phyloP scores from a whole-genome alignment of 1,140 invertebrate species.

The Rhagoletis zephyria region DNA sequence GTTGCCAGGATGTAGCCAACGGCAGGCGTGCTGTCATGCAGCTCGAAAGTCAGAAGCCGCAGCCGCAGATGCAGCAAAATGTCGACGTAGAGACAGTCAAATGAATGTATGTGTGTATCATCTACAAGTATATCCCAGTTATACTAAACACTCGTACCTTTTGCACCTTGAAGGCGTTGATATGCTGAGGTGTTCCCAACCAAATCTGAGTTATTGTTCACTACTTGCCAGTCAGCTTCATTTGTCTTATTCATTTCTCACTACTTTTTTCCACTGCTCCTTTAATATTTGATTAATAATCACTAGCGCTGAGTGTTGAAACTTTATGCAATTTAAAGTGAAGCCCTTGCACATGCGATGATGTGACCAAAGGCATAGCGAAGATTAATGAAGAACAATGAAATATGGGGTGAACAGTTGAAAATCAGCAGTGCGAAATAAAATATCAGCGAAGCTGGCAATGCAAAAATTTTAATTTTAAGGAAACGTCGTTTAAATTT shows the following conservation, averaged over 20 bases:
- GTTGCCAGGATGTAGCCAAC: background rate
- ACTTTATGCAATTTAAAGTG: conserved; percentile 26
- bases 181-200: background rate
- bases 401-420: background rate
- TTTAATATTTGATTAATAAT: conserved; percentile 46
- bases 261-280: background rate
- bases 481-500: too few species aligned
- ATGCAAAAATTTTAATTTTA: too few species aligned
- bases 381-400: conserved; percentile 21
- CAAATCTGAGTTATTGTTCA: background rate
- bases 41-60: background rate
- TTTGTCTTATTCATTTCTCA: background rate
- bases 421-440: background rate
- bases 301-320: conserved; percentile 9
- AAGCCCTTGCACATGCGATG: background rate
- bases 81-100: background rate
- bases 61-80: background rate
- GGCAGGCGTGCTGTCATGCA: too few species aligned
- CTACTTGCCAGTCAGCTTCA: background rate
- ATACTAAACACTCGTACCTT: background rate
- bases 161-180: background rate
- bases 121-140: background rate
- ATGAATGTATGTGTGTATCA: background rate
- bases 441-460: too few species aligned
- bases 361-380: background rate